Conservation (phyloP, 2,888 invertebrate species). For the Lasioglossum morio region DNA sequence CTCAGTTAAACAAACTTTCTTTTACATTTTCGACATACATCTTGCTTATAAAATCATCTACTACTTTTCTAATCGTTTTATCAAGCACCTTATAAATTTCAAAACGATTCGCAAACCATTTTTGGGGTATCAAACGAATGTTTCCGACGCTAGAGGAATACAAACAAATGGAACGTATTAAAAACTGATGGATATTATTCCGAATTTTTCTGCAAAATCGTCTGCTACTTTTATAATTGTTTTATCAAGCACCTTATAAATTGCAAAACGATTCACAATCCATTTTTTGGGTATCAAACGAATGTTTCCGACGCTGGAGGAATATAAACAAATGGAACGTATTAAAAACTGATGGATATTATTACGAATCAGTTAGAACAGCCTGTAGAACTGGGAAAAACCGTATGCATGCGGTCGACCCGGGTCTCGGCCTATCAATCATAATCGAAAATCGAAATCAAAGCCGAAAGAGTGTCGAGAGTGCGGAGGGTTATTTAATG, state of each 20-base stretch:
- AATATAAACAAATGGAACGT: not conserved
- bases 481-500: slow-evolving; percentile 41
- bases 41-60: no score
- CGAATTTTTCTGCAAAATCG: no score
- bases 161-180: no score
- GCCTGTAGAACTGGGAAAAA: not conserved
- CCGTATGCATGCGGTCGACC: not conserved
- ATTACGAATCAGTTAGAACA: not conserved
- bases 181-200: no score
- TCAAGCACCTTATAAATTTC: no score
- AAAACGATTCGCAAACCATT: no score
- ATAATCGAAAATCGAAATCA: slow-evolving; percentile 29
- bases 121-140: not conserved
- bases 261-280: no score
- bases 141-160: not conserved
- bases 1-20: no score
- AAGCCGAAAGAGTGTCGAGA: slow-evolving; percentile 3
- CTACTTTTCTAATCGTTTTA: no score
- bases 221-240: not conserved
- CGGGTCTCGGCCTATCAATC: not conserved
- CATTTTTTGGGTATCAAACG: not conserved
- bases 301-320: not conserved
- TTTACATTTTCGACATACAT: no score
- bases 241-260: not conserved
- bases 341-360: not conserved